Base-by-base conservation (phyloP, 2,113 vertebrate species). In the Mormyrus iriodes region DNA sequence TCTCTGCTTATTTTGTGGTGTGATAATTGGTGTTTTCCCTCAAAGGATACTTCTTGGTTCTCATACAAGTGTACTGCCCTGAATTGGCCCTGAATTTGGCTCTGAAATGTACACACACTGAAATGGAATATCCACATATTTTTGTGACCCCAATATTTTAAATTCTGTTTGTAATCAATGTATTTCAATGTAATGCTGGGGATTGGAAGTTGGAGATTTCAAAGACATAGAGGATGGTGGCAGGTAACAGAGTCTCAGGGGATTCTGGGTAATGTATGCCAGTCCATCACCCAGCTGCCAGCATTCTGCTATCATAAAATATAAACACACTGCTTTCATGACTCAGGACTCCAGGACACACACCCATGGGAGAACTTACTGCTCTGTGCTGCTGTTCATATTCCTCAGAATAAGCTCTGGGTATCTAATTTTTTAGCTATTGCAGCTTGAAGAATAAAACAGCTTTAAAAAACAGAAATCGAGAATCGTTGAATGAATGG, bases 1-100 rank as follows among this genome's bases (percentile, higher is more conserved):
- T n/a, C n/a, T 58, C 88, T 85, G 79, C 88, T 65, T 61, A 88
- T 88, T 44, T 83, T 39, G 48, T 88, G 73, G 88, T 24, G 31
- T 82, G 48, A 88, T 88, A 88, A 88, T 88, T 84, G 52, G 24
- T 89, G 88, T 58, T 89, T 89, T 89, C 42, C 86, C 86, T 48
- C 15, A 85, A 39, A 61, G 42, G 24, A 48, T 21, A 84, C 9
- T 39, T 82, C 27, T 88, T 21, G 4, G 46, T 39, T 79, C 8
- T 49, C 65, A 42, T 51, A 8, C 27, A 88, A 79, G 24, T 51
- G 31, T 9, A 24, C 24, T 9, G 9, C 49, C 35, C 35, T 7
- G 44, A 35, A 42, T 49, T n/a, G n/a, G n/a, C n/a, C n/a, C n/a
- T n/a, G n/a, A n/a, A n/a, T 73, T 24, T 10, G 55, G 24, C 53